Base-by-base conservation (phyloP, 2,113 vertebrate genomes). In the Colius striatus region DNA sequence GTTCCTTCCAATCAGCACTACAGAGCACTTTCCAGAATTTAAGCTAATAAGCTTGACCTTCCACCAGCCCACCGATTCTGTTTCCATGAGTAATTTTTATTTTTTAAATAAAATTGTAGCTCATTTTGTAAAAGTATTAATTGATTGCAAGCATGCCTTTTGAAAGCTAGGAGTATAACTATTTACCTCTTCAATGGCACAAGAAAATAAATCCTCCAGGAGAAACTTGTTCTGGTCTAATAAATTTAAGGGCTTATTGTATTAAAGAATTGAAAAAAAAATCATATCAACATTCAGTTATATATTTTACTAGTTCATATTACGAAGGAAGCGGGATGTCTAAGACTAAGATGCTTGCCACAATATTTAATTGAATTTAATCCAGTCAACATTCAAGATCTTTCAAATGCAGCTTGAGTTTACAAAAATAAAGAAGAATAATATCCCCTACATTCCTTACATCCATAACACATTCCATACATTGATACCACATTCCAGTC, bases 381-480 rank as follows among this genome's bases (percentile, higher is more conserved):
- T 11, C 19, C 48, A 62, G 58, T 54, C 66, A 94, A 79, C 26
- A 34, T 58, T 38, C 47, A 67, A 73, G 0, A 7, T n/a, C 75
- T 83, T 74, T 82, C 1, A 16, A 85, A 18, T 43, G 32, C 18
- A 76, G 20, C 34, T 76, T 76, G 71, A 81, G 30, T 41, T 71
- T 38, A 48, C 43, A 54, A 6, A 29, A 73, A 70, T 62, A 78
- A 68, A 23, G 21, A 89, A 54, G 47, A 90, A 71, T 19, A 84
- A 91, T 62, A 78, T 41, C 7, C 45, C 26, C 8, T 41, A 89
- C 57, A 94, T 94, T 93, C 80, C 84, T 81, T 81, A 57, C 29
- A 81, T 77, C 83, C 67, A 45, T 47, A 84, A 75, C 55, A 94
- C 47, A 80, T 90, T 91, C 85, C 78, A n/a, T 77, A 50, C 8